These are phyloP conservation scores for Rutilus rutilus DNA, from an alignment of 2,113 vertebrate genomes.

Conservation along the genomic window DNA sequence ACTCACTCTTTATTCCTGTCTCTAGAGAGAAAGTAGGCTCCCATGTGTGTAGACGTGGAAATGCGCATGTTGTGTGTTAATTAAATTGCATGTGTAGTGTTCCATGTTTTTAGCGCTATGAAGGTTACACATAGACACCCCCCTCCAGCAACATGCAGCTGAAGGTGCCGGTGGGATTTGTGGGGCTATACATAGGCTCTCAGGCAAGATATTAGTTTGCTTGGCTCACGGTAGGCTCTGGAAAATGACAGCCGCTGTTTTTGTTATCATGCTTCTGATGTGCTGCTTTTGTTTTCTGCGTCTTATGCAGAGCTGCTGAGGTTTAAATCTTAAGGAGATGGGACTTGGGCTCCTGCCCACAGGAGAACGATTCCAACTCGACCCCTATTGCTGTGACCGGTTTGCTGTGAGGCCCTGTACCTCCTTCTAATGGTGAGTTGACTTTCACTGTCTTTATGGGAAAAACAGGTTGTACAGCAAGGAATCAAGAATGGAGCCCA, in stretches of 20 bases:
- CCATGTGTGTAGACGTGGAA: constrained; percentile 28
- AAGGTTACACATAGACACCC: not conserved
- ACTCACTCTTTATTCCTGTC: not conserved
- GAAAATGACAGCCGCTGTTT: not conserved
- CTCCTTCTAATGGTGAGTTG: constrained; percentile 56
- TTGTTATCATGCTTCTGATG: constrained; percentile 14
- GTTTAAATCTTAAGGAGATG: constrained; percentile 51
- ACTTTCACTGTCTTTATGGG: not conserved
- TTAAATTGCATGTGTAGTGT: constrained; percentile 4
- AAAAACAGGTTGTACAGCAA: not conserved
- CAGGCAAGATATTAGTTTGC: not conserved
- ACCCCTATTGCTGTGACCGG: constrained; percentile 19
- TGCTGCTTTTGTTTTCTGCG: constrained; percentile 19
- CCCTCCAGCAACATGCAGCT: not conserved
- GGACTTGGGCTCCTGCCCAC: constrained; percentile 38
- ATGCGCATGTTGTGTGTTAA: constrained; percentile 33
- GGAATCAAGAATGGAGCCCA: not conserved
- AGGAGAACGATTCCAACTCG: constrained; percentile 12
- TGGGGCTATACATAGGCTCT: not conserved
- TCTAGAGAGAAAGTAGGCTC: not conserved
- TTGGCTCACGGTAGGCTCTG: not conserved
- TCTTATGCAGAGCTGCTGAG: constrained; percentile 10
- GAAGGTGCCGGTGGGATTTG: not conserved
- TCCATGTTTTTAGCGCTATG: not conserved
- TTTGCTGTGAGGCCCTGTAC: constrained; percentile 48